Percentiles rank a stretch among this genome's conserved stretches.
These are phyloP conservation scores for Synergus gifuensis DNA, from an alignment of 2,888 invertebrate species.

Conservation along the genomic window DNA sequence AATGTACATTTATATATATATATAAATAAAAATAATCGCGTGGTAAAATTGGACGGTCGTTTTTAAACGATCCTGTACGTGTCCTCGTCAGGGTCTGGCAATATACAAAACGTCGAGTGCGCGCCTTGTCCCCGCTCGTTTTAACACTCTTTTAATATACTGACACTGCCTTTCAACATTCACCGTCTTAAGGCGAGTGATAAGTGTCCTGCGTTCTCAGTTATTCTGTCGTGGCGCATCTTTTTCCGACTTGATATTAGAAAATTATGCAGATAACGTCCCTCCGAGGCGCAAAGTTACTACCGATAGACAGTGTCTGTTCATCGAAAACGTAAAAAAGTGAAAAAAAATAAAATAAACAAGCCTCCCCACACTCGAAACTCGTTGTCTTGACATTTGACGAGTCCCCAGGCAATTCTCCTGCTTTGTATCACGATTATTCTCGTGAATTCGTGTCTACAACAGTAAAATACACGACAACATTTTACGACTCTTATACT, in stretches of 20 bases:
- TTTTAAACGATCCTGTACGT: slow-evolving; percentile 52
- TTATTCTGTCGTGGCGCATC: slow-evolving; percentile 50
- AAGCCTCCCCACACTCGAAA: not conserved
- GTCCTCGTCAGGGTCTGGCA: slow-evolving; percentile 50
- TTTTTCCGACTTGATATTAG: slow-evolving; percentile 54
- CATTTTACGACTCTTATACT: not conserved
- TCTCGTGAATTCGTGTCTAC: not conserved
- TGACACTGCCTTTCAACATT: slow-evolving; percentile 55
- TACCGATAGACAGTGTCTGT: slow-evolving; percentile 54
- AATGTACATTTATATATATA: no score
- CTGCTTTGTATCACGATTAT: not conserved
- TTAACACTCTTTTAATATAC: slow-evolving; percentile 57
- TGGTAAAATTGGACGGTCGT: slow-evolving; percentile 17
- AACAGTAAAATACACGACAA: not conserved
- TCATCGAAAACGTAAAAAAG: slow-evolving; percentile 1
- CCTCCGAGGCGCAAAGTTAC: slow-evolving; percentile 52
- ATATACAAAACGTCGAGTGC: slow-evolving; percentile 52
- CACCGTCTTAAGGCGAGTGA: slow-evolving; percentile 53
- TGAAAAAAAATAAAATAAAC: slow-evolving; percentile 21
- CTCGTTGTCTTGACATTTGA: slow-evolving; percentile 13
- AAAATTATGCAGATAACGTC: slow-evolving; percentile 59
- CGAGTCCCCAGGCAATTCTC: not conserved
- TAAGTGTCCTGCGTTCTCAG: slow-evolving; percentile 50
- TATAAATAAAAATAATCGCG: not conserved
- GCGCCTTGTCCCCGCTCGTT: slow-evolving; percentile 51